A percentile compares a stretch with the other conserved stretches of the same genome.
Conservation (phyloP, 2,113 vertebrate genomes). For the Pelusios castaneus region DNA sequence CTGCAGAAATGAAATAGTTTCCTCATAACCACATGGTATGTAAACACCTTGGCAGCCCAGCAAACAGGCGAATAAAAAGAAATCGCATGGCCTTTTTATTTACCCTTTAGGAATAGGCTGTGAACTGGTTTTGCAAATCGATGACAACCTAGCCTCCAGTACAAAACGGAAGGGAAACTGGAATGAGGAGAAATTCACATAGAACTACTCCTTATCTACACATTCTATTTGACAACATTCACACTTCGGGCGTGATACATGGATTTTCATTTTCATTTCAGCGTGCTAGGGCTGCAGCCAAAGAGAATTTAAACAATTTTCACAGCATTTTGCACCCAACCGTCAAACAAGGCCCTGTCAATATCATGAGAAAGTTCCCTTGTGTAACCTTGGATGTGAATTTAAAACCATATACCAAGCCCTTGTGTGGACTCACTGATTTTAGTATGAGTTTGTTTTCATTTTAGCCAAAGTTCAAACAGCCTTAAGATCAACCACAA, state of each 20-base stretch:
- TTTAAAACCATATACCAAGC: background rate
- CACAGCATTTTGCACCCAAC: background rate
- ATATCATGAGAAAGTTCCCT: background rate
- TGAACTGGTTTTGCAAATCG: conserved; percentile 28
- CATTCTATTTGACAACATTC: fast-evolving
- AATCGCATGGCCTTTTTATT: conserved; percentile 20
- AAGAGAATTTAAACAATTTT: background rate
- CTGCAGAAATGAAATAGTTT: background rate
- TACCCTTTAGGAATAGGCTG: conserved; percentile 22
- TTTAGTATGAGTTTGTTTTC: conserved; percentile 8
- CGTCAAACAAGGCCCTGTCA: background rate
- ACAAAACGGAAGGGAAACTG: background rate
- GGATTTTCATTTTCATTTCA: background rate
- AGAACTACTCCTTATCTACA: conserved; percentile 38
- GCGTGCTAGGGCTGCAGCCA: background rate
- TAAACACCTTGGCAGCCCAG: conserved; percentile 23
- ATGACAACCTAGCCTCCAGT: background rate
- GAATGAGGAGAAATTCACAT: conserved; percentile 2
- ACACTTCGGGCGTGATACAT: background rate
- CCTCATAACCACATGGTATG: background rate
- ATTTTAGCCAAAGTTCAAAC: conserved; percentile 23
- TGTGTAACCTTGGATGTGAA: conserved; percentile 12
- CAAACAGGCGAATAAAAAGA: background rate
- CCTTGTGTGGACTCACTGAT: background rate
- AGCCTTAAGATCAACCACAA: conserved; percentile 6